These are phyloP conservation scores for Syritta pipiens DNA, from an alignment of 2,888 invertebrate species.

Conservation along the genomic window DNA sequence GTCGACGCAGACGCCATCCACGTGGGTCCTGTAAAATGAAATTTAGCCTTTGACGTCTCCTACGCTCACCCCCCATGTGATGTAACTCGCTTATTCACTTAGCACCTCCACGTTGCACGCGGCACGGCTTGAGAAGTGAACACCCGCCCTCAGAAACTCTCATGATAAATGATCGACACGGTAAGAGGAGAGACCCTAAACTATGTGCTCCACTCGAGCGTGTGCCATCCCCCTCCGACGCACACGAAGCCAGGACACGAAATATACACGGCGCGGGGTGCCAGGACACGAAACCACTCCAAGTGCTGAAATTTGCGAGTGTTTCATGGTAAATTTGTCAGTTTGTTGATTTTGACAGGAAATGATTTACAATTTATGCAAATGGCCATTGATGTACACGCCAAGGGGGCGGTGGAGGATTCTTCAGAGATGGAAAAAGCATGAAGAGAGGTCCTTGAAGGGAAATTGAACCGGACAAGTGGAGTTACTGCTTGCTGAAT, in stretches of 20 bases:
- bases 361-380: constrained; percentile 51
- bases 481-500: constrained; percentile 31
- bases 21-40: constrained; percentile 17
- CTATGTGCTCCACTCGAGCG: background rate
- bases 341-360: constrained; percentile 53
- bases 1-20: background rate
- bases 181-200: constrained; percentile 5
- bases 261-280: too few species aligned
- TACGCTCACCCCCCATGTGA: background rate
- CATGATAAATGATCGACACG: constrained; percentile 21
- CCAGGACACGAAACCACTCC: constrained; percentile 10
- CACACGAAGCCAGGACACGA: background rate
- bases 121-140: background rate
- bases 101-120: background rate
- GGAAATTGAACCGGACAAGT: constrained; percentile 17
- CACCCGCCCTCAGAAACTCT: background rate
- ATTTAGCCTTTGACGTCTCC: constrained; percentile 3
- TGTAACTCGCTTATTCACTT: constrained; percentile 3
- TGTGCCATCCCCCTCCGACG: background rate
- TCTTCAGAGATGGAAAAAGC: too few species aligned
- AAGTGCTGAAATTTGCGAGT: constrained; percentile 33
- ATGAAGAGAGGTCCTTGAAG: background rate
- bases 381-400: constrained; percentile 29
- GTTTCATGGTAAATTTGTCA: constrained; percentile 41
- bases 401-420: too few species aligned